Evolutionary conservation across 37 sponge, comb jelly and placozoan genomes (phyloP).

Genomic region (Mnemiopsis leidyi): DNA sequence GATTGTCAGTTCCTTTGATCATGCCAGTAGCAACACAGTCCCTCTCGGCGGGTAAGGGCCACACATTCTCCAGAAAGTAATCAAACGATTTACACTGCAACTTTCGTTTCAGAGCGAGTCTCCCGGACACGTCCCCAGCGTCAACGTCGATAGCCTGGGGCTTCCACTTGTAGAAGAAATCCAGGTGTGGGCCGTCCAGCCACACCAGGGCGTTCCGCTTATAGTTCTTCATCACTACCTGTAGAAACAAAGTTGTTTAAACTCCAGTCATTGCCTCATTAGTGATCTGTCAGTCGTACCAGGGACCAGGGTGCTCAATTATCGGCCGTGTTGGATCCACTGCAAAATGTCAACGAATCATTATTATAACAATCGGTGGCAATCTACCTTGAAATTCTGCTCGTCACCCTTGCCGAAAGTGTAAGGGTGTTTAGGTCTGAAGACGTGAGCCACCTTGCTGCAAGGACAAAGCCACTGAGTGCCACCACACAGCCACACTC

Average conservation of each 20-base stretch:
- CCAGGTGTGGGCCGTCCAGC: constrained; percentile 4
- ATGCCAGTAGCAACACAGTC: constrained; percentile 30
- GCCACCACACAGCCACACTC: constrained; percentile 55
- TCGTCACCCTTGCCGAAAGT: background rate
- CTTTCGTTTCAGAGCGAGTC: background rate
- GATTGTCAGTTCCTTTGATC: background rate
- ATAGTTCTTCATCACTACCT: constrained; percentile 49
- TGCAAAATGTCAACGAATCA: background rate
- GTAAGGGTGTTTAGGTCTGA: constrained; percentile 54
- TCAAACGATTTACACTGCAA: background rate
- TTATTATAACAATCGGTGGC: background rate
- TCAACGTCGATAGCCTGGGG: constrained; percentile 37
- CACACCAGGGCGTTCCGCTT: constrained; percentile 53
- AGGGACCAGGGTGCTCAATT: background rate
- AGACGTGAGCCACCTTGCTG: constrained; percentile 56
- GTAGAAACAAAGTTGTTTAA: background rate
- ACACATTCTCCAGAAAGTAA: constrained; percentile 41
- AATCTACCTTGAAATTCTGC: constrained; percentile 1
- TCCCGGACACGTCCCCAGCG: background rate
- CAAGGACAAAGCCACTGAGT: constrained; percentile 32
- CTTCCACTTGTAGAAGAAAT: constrained; percentile 42
- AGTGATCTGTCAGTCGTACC: background rate
- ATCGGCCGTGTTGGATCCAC: background rate
- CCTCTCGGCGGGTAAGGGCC: constrained; percentile 31
- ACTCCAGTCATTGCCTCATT: background rate